phyloP scores from a whole-genome alignment of 2,113 vertebrate genomes.

The Thermophis baileyi region DNA sequence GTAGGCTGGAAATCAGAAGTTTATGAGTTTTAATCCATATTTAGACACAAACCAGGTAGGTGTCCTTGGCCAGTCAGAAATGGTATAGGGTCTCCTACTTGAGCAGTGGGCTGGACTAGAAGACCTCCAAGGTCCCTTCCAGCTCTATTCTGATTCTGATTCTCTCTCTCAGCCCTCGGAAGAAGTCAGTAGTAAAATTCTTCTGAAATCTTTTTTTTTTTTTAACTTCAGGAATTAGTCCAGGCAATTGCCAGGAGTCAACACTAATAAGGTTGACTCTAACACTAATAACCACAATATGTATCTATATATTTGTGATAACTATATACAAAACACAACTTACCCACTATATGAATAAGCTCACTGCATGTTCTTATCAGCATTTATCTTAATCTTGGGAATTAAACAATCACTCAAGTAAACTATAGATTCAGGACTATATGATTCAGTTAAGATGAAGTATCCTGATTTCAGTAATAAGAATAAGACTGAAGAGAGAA shows the following conservation, averaged over 20 bases:
- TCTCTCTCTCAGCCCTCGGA: neutral
- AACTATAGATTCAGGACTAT: neutral
- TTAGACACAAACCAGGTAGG: neutral
- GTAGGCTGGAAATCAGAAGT: neutral
- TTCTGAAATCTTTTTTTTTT: neutral
- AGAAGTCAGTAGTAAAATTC: neutral
- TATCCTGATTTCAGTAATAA: neutral
- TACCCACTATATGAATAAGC: neutral
- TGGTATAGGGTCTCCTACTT: no score
- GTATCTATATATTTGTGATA: neutral
- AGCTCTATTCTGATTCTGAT: no score
- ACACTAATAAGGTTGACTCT: neutral
- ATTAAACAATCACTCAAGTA: neutral
- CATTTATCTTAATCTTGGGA: neutral
- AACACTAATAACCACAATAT: neutral
- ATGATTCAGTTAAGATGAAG: neutral
- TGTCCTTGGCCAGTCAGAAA: neutral
- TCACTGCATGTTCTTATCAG: neutral
- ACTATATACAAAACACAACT: neutral
- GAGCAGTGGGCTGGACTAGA: no score
- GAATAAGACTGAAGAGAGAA: neutral
- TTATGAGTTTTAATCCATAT: neutral
- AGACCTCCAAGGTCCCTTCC: no score
- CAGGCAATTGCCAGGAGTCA: neutral
- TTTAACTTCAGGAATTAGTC: neutral